phyloP scores from a whole-genome alignment of 2,797 vertebrate genomes.

The Pseudopleuronectes americanus region DNA sequence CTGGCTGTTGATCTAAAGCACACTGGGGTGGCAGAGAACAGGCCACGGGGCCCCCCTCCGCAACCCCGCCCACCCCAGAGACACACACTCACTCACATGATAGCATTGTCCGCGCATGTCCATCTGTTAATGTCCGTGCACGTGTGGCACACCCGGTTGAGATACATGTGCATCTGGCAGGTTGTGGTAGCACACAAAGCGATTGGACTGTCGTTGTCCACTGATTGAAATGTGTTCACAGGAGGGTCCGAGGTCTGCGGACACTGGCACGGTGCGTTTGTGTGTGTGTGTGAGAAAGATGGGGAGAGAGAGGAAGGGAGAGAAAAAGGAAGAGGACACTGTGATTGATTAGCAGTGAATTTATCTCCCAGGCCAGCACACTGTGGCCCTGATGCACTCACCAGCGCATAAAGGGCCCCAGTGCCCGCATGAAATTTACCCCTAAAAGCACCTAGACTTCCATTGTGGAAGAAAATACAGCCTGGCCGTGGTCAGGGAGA shows the following conservation, averaged over 20 bases:
- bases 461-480: slow-evolving; percentile 71
- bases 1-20: slow-evolving; percentile 72
- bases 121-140: slow-evolving; percentile 12
- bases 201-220: slow-evolving; percentile 41
- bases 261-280: slow-evolving; percentile 17
- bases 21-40: slow-evolving; percentile 44
- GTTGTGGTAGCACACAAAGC: slow-evolving; percentile 17
- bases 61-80: slow-evolving; percentile 5
- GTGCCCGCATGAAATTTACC: slow-evolving; percentile 64
- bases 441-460: slow-evolving; percentile 63
- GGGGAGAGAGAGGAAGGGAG: slow-evolving; percentile 10
- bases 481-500: slow-evolving; percentile 54
- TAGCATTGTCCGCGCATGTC: slow-evolving; percentile 30
- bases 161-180: slow-evolving; percentile 30
- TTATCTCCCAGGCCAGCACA: slow-evolving; percentile 71
- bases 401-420: slow-evolving; percentile 62
- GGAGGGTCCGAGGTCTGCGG: slow-evolving; percentile 30
- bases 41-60: slow-evolving; percentile 16
- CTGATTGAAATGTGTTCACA: slow-evolving; percentile 56
- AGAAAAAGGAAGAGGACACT: slow-evolving; percentile 22
- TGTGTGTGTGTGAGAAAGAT: background rate
- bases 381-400: slow-evolving; percentile 61
- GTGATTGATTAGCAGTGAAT: slow-evolving; percentile 77
- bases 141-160: slow-evolving; percentile 33
- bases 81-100: slow-evolving; percentile 22